A percentile compares a stretch with the other conserved stretches of the same genome.
These are phyloP conservation scores for Rambutsinella grinnellia DNA, from an alignment of 2,888 invertebrate species.

Conservation along the genomic window DNA sequence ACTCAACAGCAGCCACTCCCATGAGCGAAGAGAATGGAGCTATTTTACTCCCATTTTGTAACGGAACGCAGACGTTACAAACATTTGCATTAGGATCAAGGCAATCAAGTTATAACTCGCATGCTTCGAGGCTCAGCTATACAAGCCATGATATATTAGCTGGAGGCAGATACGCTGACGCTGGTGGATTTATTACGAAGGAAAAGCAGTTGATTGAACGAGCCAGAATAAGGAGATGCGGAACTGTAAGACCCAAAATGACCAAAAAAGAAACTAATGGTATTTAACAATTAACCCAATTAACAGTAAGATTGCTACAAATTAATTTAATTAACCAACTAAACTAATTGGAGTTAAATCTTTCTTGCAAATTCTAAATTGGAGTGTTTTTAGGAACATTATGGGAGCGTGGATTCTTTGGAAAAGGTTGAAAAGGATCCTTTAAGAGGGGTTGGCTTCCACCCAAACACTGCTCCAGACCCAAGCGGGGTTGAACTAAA, in stretches of 20 bases:
- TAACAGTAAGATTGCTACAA: conserved; percentile 85
- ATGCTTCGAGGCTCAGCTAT: conserved; percentile 92
- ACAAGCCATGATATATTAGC: conserved; percentile 90
- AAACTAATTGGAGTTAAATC: too few relatives aligned
- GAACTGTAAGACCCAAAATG: too few relatives aligned
- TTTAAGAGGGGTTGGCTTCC: conserved; percentile 40
- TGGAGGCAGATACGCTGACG: conserved; percentile 71
- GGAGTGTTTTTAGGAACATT: too few relatives aligned
- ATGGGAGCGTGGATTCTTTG: conserved; percentile 59
- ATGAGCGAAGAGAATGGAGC: conserved; percentile 98
- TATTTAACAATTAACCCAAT: too few relatives aligned
- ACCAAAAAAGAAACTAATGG: too few relatives aligned
- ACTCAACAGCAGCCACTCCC: conserved; percentile 96
- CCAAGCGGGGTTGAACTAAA: too few relatives aligned
- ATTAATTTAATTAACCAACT: too few relatives aligned
- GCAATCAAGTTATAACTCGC: conserved; percentile 95
- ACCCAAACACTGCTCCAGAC: conserved; percentile 46
- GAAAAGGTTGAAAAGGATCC: conserved; percentile 54
- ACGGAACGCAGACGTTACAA: conserved; percentile 37
- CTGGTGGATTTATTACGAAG: conserved; percentile 81
- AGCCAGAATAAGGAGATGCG: too few relatives aligned
- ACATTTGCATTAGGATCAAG: conserved; percentile 75
- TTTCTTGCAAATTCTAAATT: too few relatives aligned
- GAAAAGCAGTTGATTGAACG: conserved; percentile 82
- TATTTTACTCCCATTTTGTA: conserved; percentile 78